Evolutionary conservation across 1,140 invertebrate genomes (phyloP), one percentile per base, ranked within the genome.

Genomic region (Pemphigus obesinymphae): DNA sequence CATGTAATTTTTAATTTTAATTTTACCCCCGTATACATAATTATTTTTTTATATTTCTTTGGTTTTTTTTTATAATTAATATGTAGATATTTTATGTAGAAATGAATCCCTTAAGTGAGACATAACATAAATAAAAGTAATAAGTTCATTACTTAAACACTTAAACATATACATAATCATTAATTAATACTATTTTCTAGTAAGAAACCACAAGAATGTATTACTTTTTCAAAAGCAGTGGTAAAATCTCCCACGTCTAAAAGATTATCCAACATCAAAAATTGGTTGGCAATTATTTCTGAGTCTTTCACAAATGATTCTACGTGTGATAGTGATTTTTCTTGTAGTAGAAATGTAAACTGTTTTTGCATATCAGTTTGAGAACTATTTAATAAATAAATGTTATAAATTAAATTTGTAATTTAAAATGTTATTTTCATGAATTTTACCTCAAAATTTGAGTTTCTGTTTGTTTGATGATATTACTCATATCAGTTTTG

Each of bases 161-260:
- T n/a, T n/a, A n/a, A n/a, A n/a, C n/a, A n/a, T n/a, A n/a, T n/a
- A n/a, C n/a, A n/a, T n/a, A n/a, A n/a, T n/a, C n/a, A n/a, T n/a
- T n/a, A n/a, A n/a, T n/a, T n/a, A n/a, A n/a, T n/a, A n/a, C n/a
- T n/a, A n/a, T n/a, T n/a, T n/a, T n/a, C n/a, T n/a, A n/a, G n/a
- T n/a, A n/a, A n/a, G n/a, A n/a, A n/a, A n/a, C n/a, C n/a, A n/a
- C n/a, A n/a, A 61, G 26, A 61, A 29, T 61, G 15, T 66, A 1
- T 70, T 45, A 80, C 76, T 45, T 40, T 80, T 80, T 80, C 76
- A 63, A 80, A 80, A 20, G 76, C 76, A 7, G 17, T 1, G 4
- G 50, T 23, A 29, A 29, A 29, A 11, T 80, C 76, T 5, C 76
- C 55, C 2, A 6, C 34, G 29, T 80, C 23, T 31, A 80, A 23